Evolutionary conservation across 2,888 invertebrate genomes (phyloP).

Genomic region (Caenorhabditis imperialis): DNA sequence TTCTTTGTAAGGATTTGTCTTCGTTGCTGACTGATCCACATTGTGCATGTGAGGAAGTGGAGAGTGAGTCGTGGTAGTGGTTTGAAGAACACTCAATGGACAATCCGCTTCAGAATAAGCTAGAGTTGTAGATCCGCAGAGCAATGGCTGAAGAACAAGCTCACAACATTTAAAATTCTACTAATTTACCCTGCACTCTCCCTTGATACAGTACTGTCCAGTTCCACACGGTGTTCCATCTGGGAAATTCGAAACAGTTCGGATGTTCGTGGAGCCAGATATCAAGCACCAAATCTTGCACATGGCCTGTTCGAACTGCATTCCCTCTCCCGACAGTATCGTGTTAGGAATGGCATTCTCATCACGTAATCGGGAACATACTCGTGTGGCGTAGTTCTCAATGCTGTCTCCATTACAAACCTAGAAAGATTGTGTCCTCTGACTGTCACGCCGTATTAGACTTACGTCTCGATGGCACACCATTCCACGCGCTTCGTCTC

Average conservation of each 20-base stretch:
- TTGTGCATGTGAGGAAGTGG: slow-evolving; percentile 19
- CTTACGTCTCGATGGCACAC: slow-evolving; percentile 63
- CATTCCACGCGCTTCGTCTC: slow-evolving; percentile 70
- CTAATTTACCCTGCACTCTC: slow-evolving; percentile 64
- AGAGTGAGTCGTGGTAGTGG: slow-evolving; percentile 33
- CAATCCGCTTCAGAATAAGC: slow-evolving; percentile 47
- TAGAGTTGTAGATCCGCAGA: slow-evolving; percentile 43
- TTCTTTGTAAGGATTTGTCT: slow-evolving; percentile 46
- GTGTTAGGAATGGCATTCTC: slow-evolving; percentile 68
- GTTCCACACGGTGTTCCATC: slow-evolving; percentile 75
- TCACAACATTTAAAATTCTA: not conserved
- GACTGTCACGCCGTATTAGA: not conserved
- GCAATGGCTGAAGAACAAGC: slow-evolving; percentile 34
- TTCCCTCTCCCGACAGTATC: slow-evolving; percentile 65
- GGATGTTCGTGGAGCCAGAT: slow-evolving; percentile 63
- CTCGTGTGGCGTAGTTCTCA: slow-evolving; percentile 59
- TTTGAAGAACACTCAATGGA: slow-evolving; percentile 19
- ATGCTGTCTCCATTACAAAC: slow-evolving; percentile 59
- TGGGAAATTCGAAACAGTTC: slow-evolving; percentile 73
- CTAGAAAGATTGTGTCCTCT: slow-evolving; percentile 12
- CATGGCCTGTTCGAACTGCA: slow-evolving; percentile 69
- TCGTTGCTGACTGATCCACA: slow-evolving; percentile 38
- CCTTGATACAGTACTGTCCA: slow-evolving; percentile 72
- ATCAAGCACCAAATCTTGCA: slow-evolving; percentile 72
- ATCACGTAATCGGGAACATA: slow-evolving; percentile 60